These are phyloP conservation scores for Toxonevra muliebris DNA, from an alignment of 2,888 invertebrate genomes.

Conservation along the genomic window DNA sequence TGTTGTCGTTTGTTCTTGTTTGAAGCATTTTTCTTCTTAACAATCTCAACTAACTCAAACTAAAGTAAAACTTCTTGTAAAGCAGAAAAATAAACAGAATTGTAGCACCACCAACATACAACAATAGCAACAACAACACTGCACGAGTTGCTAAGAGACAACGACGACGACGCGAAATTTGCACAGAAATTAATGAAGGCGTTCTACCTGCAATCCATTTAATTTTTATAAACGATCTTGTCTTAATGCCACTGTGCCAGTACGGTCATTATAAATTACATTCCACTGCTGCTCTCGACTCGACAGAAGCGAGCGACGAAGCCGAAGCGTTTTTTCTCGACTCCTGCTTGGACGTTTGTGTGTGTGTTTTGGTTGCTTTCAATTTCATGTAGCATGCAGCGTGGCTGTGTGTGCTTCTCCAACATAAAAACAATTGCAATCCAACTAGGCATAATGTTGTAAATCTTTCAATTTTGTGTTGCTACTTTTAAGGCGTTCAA, in stretches of 20 bases:
- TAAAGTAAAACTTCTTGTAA: too few species aligned
- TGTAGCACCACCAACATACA: conserved; percentile 7
- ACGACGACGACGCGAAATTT: conserved; percentile 37
- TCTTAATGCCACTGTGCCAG: conserved; percentile 53
- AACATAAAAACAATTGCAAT: neutral
- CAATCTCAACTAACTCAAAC: too few species aligned
- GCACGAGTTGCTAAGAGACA: neutral
- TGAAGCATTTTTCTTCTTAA: too few species aligned
- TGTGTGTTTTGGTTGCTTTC: conserved; percentile 13
- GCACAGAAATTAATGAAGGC: conserved; percentile 58
- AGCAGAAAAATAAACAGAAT: neutral
- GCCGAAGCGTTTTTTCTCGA: too few species aligned
- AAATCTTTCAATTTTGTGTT: neutral
- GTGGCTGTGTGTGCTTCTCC: conserved; percentile 11
- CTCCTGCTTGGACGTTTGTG: neutral
- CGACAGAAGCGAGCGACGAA: too few species aligned
- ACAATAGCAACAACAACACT: conserved; percentile 25
- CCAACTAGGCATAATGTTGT: neutral
- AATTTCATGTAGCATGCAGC: conserved; percentile 10
- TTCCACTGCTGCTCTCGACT: conserved; percentile 13
- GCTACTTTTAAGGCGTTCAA: neutral
- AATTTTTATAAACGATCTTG: conserved; percentile 55
- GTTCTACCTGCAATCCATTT: conserved; percentile 59
- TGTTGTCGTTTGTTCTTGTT: too few species aligned
- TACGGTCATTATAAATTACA: conserved; percentile 51